Base-by-base conservation (phyloP, 30 jellyfish, hydroid and myxozoan species). In the Phacellophora camtschatica region DNA sequence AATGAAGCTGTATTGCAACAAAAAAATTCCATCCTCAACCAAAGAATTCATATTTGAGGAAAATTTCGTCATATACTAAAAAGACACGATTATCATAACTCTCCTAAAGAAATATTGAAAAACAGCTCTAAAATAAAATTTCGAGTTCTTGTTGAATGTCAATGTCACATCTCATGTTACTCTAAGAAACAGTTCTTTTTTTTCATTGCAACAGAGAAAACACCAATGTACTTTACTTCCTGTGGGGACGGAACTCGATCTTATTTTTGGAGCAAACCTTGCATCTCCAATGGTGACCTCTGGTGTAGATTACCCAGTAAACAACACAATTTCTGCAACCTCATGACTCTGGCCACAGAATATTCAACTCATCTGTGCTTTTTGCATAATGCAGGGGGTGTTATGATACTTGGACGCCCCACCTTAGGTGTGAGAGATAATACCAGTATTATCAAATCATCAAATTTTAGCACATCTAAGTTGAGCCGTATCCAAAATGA, bases 201-300 rank as follows among this genome's bases (percentile, higher is more conserved):
- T 39, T 39, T 39, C 51, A 39, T 39, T 39, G 51, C 51, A 39
- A 39, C 13, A 39, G 7, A 39, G 51, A 39, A 39, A 39, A 13
- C 51, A 39, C 13, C 11, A 7, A 39, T 39, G 51, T 39, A 13
- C 51, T 39, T 7, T 82, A 80, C 59, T 57, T 80, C 13, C 50
- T 25, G 20, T 58, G 25, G 13, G 78, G 79, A 20, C 90, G 31
- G 23, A 61, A 65, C 48, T 80, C 90, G 11, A 43, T 42, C 27
- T 31, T 30, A n/a, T 82, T 82, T 23, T 46, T 82, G 28, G 95
- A 53, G 77, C 93, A 71, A 64, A 74, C 95, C 49, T 86, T 91
- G 66, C 96, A 86, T 15, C 97, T 25, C n/a, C 96, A 91, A n/a
- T n/a, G n/a, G 8, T 89, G 45, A 23, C 16, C 25, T 10, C 51